A percentile compares a stretch with the other conserved stretches of the same genome.
Evolutionary conservation across 1,140 invertebrate genomes (phyloP).

Genomic region (Brachystomella parvula): DNA sequence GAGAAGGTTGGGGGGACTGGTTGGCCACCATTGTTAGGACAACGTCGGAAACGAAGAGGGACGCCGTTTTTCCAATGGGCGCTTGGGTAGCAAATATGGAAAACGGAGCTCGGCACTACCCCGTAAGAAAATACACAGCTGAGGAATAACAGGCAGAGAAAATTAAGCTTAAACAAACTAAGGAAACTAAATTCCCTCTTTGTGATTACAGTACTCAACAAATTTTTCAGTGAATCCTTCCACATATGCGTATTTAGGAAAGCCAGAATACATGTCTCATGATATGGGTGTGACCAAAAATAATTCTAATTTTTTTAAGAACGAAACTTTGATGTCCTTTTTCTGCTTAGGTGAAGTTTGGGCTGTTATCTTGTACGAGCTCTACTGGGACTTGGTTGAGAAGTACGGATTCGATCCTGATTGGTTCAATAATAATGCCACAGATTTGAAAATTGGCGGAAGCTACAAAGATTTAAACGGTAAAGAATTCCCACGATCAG

Average conservation of each 20-base stretch:
- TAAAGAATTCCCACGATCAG: neutral
- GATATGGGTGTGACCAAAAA: neutral
- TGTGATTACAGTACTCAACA: neutral
- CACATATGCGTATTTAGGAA: neutral
- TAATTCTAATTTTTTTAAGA: neutral
- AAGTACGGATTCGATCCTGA: constrained; percentile 2
- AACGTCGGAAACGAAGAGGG: neutral
- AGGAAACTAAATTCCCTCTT: too few species aligned
- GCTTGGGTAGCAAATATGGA: neutral
- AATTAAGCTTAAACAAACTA: neutral
- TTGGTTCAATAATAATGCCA: too few species aligned
- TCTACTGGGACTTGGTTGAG: neutral
- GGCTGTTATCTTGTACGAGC: too few species aligned
- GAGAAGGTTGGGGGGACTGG: neutral
- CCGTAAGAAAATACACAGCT: neutral
- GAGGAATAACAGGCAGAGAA: neutral
- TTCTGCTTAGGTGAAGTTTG: constrained; percentile 7
- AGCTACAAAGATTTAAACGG: neutral
- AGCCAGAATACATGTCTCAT: neutral
- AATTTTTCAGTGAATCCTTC: neutral
- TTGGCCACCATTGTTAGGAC: neutral
- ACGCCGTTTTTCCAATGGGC: neutral
- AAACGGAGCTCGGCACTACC: neutral
- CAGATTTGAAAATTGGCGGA: too few species aligned
- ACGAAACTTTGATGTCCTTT: neutral